Evolutionary conservation across 2,113 vertebrate species (phyloP), one percentile per base, ranked within the genome.

Genomic region (Phocoena sinus): DNA sequence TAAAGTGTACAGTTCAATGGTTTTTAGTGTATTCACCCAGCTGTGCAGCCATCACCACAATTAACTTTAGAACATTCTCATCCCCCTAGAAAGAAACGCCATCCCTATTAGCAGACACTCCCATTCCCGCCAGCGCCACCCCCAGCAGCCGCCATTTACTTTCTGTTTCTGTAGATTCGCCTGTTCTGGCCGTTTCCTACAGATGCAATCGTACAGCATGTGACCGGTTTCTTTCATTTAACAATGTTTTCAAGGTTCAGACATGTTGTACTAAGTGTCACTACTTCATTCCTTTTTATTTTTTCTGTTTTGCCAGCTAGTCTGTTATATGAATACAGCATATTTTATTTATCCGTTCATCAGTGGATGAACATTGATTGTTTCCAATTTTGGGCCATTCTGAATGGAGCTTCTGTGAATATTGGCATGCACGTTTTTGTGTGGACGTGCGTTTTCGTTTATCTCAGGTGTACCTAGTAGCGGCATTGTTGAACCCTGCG

Each of bases 71-170:
- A 73, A 17, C 5, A 62, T 44, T 67, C 85, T 50, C 77, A 71
- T 58, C 26, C 56, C 10, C 60, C 33, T 28, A 17, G 9, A 84
- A 85, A n/a, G n/a, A 53, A 92, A 17, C 26, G 21, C 36, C 4
- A 5, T 18, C 18, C 12, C 31, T 17, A 20, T 33, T 3, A 41
- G 26, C 14, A 89, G 33, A 25, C 10, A 26, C 0, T 1, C 41
- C 41, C 17, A 53, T 53, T 53, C 62, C 10, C 28, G 8, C 21
- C 14, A 9, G 1, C 53, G 0, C 5, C 6, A 0, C 17, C 67
- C 31, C 33, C 33, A 2, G 77, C 15, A 92, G 65, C 58, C 50
- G n/a, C 47, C 6, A 4, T 62, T 41, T 18, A 28, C 79, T 63
- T 50, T 62, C 47, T 47, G 11, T 79, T 33, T 67, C 74, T 80